Conservation (phyloP, 1,140 invertebrate genomes). For the Grapholita molesta region DNA sequence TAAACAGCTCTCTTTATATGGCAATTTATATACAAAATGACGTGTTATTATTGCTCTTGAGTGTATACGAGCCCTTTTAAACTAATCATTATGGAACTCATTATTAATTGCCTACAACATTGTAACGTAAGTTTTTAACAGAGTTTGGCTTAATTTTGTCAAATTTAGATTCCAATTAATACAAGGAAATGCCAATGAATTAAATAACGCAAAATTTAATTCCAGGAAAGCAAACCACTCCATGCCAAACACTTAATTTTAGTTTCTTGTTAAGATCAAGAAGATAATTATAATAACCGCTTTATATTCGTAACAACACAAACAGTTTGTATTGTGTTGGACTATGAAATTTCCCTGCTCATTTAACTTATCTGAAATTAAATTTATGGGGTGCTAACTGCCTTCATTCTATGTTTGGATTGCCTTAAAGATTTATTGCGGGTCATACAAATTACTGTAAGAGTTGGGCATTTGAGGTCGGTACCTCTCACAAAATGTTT, state of each 20-base stretch:
- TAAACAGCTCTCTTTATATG: too few relatives aligned
- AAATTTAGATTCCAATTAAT: too few relatives aligned
- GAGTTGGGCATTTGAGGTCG: background rate
- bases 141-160: too few relatives aligned
- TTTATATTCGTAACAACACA: constrained; percentile 8
- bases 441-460: constrained; percentile 14
- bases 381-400: constrained; percentile 40
- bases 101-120: too few relatives aligned
- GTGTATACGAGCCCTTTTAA: too few relatives aligned
- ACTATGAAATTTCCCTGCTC: constrained; percentile 7
- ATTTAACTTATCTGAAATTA: constrained; percentile 22
- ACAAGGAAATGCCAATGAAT: too few relatives aligned
- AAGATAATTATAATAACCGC: constrained; percentile 10
- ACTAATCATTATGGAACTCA: too few relatives aligned
- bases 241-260: background rate
- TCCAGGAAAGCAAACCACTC: background rate
- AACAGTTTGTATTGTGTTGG: constrained; percentile 12
- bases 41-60: too few relatives aligned
- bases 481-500: background rate
- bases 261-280: constrained; percentile 12
- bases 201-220: background rate
- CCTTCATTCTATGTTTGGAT: constrained; percentile 31
- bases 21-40: too few relatives aligned
- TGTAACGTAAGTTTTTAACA: too few relatives aligned
- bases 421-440: constrained; percentile 30